Evolutionary conservation across 2,888 invertebrate species (phyloP), one percentile per base, ranked within the genome.

Genomic region (Cabera pusaria): DNA sequence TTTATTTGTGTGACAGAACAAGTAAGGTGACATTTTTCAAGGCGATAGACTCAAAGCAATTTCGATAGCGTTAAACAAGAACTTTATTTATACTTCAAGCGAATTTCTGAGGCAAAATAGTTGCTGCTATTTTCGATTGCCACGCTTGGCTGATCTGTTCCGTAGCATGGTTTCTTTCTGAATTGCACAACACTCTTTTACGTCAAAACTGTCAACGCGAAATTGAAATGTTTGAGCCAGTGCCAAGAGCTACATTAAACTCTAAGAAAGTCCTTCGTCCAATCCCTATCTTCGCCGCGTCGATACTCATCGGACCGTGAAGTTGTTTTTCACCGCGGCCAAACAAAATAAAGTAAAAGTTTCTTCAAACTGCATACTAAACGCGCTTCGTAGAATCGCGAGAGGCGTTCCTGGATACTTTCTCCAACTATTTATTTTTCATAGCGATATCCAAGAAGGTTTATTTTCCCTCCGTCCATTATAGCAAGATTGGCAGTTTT

Each of bases 401-500:
- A 5, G 16, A 33, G 37, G 27, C 32, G 34, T 7, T 8, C 3
- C 20, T 17, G 8, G 21, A 34, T 46, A 41, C 47, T 47, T 47
- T 42, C 36, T 25, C 29, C 29, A 26, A 12, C 17, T 44, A 36
- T 58, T 46, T 46, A 51, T 41, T 45, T 47, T 45, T 40, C 35
- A 42, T 40, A 41, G 36, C 20, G 38, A 43, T 31, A 47, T 37
- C 31, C 28, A 6, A 24, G 32, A 21, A 24, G 20, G 10, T 28
- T 22, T 35, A 40, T 40, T 47, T 43, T 31, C 31, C 31, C 38
- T 44, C 45, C 33, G 36, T 56, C 53, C 56, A 58, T 67, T 66
- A 64, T 59, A 51, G 50, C 49, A 37, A 39, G 41, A 50, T 64
- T 72, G 72, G 72, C 72, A 31, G 25, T 16, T 12, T 36, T 60